These are phyloP conservation scores for Amia ocellicauda DNA, from an alignment of 2,113 vertebrate species.

Conservation along the genomic window DNA sequence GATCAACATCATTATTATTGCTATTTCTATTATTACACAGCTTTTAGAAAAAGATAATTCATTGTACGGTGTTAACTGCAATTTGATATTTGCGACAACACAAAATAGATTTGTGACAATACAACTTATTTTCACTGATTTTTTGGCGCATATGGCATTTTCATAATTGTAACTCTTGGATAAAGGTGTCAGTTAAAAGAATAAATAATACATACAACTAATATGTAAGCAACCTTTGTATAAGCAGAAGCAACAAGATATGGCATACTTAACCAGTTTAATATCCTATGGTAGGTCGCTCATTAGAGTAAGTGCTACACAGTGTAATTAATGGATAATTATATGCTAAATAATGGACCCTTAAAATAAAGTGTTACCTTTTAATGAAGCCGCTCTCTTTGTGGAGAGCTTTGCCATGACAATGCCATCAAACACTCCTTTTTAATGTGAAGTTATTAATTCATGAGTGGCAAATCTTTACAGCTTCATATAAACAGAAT, in stretches of 20 bases:
- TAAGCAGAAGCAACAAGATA: no score
- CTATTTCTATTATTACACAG: no score
- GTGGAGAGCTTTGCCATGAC: slow-evolving; percentile 10
- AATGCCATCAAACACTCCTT: slow-evolving; percentile 35
- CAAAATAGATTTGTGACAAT: no score
- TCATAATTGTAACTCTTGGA: background rate
- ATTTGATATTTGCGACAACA: no score
- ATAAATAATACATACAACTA: background rate
- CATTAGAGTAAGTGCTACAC: slow-evolving; percentile 26
- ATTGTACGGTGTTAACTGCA: no score
- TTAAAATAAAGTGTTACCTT: slow-evolving; percentile 20
- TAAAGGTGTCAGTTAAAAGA: background rate
- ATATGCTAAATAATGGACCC: slow-evolving; percentile 28
- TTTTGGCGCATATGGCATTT: no score
- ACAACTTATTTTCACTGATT: no score
- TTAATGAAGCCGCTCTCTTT: slow-evolving; percentile 31
- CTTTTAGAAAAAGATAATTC: no score
- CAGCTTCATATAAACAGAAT: no score
- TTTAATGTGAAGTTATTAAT: slow-evolving; percentile 20
- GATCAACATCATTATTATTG: no score
- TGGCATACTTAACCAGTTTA: slow-evolving; percentile 14
- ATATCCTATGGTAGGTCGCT: slow-evolving; percentile 10
- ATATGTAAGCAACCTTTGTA: background rate
- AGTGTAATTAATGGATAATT: slow-evolving; percentile 31
- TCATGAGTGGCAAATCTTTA: slow-evolving; percentile 1